Base-by-base conservation (phyloP, 2,888 invertebrate genomes). In the Andrena fulva region DNA sequence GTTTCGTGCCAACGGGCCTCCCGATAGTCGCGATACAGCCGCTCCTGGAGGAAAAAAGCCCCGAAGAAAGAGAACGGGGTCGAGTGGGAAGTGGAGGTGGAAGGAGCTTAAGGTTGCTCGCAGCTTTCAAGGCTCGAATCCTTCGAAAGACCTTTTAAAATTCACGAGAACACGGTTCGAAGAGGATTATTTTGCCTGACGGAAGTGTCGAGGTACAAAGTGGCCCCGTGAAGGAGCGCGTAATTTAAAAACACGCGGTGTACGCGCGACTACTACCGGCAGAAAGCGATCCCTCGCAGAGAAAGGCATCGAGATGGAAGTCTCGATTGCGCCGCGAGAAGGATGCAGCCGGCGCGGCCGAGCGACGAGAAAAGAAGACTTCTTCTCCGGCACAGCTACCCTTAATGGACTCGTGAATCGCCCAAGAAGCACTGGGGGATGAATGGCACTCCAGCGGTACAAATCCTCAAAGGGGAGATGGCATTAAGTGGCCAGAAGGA, bases 91-190 rank as follows among this genome's bases (percentile, higher is more conserved):
- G 8, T 2, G 42, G 20, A 24, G 42, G 16, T 24, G 56, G 24
- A 29, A n/a, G 66, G 33, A 67, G 74, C 60, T 74, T 71, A 80
- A 68, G 35, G 56, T 54, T 35, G 27, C 50, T 29, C 42, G 66
- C 33, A 31, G 0, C 6, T 20, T 54, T 62, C 31, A 35, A n/a
- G 29, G 27, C 16, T 31, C 5, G 48, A 27, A 33, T 54, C 16
- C 42, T 29, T 63, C 6, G 31, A 29, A 67, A 72, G 64, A 64
- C 71, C 70, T 60, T 85, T 85, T 85, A 85, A 85, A 85, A 85
- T 85, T 85, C 79, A 77, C 56, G 79, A 68, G 81, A 77, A 84
- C 73, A 77, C 75, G 66, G 81, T 56, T 63, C 72, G 67, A 67
- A 71, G 70, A 62, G 80, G 84, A 85, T 84, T 42, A 42, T 2